Percentiles rank a stretch among this genome's conserved stretches.
phyloP scores from a whole-genome alignment of 2,113 vertebrate species.

The Empidonax traillii region DNA sequence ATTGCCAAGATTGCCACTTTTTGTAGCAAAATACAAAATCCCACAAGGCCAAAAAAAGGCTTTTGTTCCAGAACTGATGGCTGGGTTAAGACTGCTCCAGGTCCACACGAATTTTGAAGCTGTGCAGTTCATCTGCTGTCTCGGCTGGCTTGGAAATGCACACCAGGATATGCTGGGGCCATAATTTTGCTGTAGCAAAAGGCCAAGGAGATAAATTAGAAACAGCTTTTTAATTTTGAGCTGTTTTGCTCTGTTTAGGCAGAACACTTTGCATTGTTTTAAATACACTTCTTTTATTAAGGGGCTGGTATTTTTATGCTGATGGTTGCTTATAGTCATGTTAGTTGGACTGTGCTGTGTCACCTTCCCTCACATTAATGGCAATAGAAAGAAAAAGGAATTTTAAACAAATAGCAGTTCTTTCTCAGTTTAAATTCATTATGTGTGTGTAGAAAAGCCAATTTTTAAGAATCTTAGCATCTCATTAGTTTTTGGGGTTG shows the following conservation, averaged over 20 bases:
- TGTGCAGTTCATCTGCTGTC: neutral
- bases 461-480: neutral
- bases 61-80: neutral
- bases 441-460: neutral
- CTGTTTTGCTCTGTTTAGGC: neutral
- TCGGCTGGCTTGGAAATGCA: neutral
- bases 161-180: neutral
- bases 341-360: neutral
- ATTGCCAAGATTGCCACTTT: neutral
- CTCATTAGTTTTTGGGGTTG: neutral
- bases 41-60: accelerated
- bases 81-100: neutral
- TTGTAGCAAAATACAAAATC: neutral
- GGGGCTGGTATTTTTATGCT: neutral
- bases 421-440: neutral
- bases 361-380: neutral
- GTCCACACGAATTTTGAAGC: neutral
- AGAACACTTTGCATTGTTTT: neutral
- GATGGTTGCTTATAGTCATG: neutral
- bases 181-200: neutral
- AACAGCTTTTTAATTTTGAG: neutral
- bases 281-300: neutral
- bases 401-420: neutral
- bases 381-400: neutral
- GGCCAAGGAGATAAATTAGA: neutral